Evolutionary conservation across 1,140 invertebrate species (phyloP).

Genomic region (Rhyacophila brunnea): DNA sequence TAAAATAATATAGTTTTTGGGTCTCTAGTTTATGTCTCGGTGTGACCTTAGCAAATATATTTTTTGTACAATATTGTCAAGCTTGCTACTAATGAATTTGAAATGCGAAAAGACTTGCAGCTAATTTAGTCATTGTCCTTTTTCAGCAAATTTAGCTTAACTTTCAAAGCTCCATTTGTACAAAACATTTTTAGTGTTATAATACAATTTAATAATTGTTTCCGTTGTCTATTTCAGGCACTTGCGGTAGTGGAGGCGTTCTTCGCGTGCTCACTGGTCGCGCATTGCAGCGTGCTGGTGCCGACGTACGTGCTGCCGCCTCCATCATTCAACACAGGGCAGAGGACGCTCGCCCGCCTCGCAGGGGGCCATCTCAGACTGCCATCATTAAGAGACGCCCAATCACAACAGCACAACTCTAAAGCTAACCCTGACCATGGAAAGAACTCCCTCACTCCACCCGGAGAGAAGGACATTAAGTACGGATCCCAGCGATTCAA

Average conservation of each 20-base stretch:
- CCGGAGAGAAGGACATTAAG: constrained; percentile 24
- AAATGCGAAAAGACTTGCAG: too few relatives aligned
- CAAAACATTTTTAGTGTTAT: too few relatives aligned
- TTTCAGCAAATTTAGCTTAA: too few relatives aligned
- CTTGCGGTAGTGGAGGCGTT: constrained; percentile 4
- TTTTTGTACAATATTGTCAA: too few relatives aligned
- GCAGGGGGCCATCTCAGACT: constrained; percentile 63
- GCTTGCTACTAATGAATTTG: too few relatives aligned
- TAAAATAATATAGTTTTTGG: too few relatives aligned
- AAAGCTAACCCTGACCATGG: constrained; percentile 43
- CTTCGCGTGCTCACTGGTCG: constrained; percentile 33
- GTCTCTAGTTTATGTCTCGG: too few relatives aligned
- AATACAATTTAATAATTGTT: too few relatives aligned
- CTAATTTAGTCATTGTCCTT: too few relatives aligned
- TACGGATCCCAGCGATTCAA: constrained; percentile 40
- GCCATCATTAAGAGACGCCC: constrained; percentile 20
- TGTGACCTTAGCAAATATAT: too few relatives aligned
- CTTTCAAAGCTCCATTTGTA: too few relatives aligned
- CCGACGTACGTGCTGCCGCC: constrained; percentile 54
- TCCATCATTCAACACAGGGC: constrained; percentile 43
- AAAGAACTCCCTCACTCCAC: constrained; percentile 48
- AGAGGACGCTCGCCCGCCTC: constrained; percentile 56
- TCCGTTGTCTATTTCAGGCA: constrained; percentile 25
- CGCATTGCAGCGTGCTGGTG: constrained; percentile 49
- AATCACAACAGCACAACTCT: constrained; percentile 43